Base-by-base conservation (phyloP, 2,888 invertebrate species). In the Lacanobia oleracea region DNA sequence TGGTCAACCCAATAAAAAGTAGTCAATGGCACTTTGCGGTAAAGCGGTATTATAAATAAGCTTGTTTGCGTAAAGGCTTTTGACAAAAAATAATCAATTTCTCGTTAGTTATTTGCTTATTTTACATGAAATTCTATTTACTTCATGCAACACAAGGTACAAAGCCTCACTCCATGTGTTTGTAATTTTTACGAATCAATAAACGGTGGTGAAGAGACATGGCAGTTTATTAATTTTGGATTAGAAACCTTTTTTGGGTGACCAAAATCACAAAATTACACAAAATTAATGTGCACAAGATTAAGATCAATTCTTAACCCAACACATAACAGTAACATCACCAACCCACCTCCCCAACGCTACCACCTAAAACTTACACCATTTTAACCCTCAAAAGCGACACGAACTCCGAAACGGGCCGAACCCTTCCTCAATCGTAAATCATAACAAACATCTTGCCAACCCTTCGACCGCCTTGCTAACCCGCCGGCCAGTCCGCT, bases 361-460 rank as follows among this genome's bases (percentile, higher is more conserved):
- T 66, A 69, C 64, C 81, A 71, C 80, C 83, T 45, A 68, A 65
- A 83, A 83, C 67, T 81, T 77, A 65, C 63, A 79, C 74, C 77
- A 75, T 71, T 78, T 76, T 77, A 88, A 86, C 89, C 88, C 85
- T 83, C 79, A 80, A 83, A 86, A 70, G 84, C 83, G 84, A 85
- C 80, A 73, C 69, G 77, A 79, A 79, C 81, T 76, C 64, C 60
- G 65, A 61, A 73, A 62, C 73, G 56, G 63, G 45, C 79, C 83
- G 77, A 85, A 85, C 86, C 88, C 88, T 87, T 89, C 86, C 88
- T 88, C 84, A 89, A 89, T 90, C 93, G 91, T 95, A 93, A 94
- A 95, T 94, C 95, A 95, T 93, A 94, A 94, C 94, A 94, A 94
- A 94, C 93, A 94, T 95, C 94, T 94, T 94, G 91, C 90, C 90